Evolutionary conservation across 2,797 vertebrate species (phyloP).

Genomic region (Enteromius afrohamiltoni): DNA sequence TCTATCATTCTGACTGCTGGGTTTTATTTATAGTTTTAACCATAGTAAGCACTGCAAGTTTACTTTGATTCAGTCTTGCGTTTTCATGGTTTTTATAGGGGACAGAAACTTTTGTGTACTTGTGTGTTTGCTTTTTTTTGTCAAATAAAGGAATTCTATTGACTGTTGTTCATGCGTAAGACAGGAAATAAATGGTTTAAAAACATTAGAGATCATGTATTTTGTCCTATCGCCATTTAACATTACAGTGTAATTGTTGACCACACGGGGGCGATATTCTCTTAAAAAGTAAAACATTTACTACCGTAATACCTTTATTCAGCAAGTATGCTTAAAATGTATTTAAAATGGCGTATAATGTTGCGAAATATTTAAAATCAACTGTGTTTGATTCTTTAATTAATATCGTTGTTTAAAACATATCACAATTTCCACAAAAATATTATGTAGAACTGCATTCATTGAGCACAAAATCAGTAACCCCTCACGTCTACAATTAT

Average conservation of each 20-base stretch:
- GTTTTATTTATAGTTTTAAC: constrained; percentile 13
- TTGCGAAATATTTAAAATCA: not conserved
- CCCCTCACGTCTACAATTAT: too few species aligned
- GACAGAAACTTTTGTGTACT: constrained; percentile 29
- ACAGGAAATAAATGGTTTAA: constrained; percentile 46
- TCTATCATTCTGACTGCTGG: not conserved
- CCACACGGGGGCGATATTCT: constrained; percentile 19
- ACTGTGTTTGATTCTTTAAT: too few species aligned
- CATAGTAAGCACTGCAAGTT: constrained; percentile 11
- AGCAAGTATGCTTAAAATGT: not conserved
- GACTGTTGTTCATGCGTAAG: constrained; percentile 36
- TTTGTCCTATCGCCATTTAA: not conserved
- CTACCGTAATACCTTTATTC: not conserved
- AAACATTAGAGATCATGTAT: not conserved
- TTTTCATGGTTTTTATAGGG: constrained; percentile 2
- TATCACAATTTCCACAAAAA: not conserved
- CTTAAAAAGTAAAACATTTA: not conserved
- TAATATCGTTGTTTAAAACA: not conserved
- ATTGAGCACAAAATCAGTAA: too few species aligned
- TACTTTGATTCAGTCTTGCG: not conserved
- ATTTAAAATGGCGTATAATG: not conserved
- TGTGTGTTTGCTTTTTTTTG: constrained; percentile 34
- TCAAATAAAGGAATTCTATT: constrained; percentile 37
- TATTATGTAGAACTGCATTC: too few species aligned
- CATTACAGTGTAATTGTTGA: too few species aligned